Percentiles rank a stretch among this genome's conserved stretches.
Evolutionary conservation across 2,797 vertebrate species (phyloP).

Genomic region (Cetoscarus ocellatus): DNA sequence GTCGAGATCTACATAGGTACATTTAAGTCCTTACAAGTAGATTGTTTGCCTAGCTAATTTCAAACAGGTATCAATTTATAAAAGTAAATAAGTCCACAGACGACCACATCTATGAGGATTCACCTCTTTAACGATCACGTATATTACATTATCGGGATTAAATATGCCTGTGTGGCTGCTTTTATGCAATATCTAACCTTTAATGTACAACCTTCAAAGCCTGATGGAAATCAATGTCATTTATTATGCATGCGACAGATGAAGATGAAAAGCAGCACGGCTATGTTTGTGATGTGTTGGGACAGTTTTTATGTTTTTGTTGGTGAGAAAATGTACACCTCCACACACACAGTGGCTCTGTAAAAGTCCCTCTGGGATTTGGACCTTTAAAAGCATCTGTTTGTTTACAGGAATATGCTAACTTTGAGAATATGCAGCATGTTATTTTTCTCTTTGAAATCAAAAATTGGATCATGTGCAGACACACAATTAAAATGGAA

Average conservation of each 20-base stretch:
- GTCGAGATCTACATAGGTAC: not conserved
- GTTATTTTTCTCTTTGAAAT: not conserved
- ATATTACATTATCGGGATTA: constrained; percentile 21
- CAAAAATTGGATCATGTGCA: not conserved
- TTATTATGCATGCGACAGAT: constrained; percentile 56
- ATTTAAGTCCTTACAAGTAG: not conserved
- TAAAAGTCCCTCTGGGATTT: not conserved
- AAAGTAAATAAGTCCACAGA: constrained; percentile 25
- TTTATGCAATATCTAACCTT: constrained; percentile 50
- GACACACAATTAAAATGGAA: not conserved
- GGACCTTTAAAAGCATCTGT: not conserved
- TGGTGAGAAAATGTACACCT: constrained; percentile 14
- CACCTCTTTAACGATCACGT: constrained; percentile 5
- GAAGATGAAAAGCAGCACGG: constrained; percentile 40
- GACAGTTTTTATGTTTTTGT: constrained; percentile 2
- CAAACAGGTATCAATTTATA: not conserved
- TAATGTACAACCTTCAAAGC: constrained; percentile 59
- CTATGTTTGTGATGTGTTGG: not conserved
- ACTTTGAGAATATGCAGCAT: not conserved
- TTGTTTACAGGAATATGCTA: constrained; percentile 1
- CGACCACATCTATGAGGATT: constrained; percentile 16
- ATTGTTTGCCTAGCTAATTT: not conserved
- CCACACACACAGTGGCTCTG: not conserved
- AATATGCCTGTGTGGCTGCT: constrained; percentile 13
- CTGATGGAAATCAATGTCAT: constrained; percentile 45